Base-by-base conservation (phyloP, 2,113 vertebrate species). In the Xiphophorus couchianus region DNA sequence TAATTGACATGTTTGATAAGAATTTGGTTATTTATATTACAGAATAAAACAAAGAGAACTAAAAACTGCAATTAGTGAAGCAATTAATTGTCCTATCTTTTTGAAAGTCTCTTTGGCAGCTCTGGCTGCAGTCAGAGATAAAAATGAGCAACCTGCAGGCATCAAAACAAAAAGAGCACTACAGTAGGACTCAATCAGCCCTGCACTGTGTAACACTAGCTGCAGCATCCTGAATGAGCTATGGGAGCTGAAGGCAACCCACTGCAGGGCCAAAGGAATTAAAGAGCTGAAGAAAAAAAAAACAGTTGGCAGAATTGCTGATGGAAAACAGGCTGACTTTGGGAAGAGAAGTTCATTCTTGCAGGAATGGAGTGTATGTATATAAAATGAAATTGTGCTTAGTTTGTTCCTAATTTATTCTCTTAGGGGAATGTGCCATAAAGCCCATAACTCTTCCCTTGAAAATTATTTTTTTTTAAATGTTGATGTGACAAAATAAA, bases 211-310 rank as follows among this genome's bases (percentile, higher is more conserved):
- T 5, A 69, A 62, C 61, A n/a, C 33, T 31, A 62, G n/a, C 76
- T 75, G n/a, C 78, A 81, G 70, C 78, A 63, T 82, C 64, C 51
- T 67, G 61, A 68, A 66, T 72, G 66, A 79, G 78, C 73, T 78
- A 63, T 39, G 69, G 69, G 72, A 58, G 62, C 76, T 74, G 76
- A 62, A 69, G 35, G 69, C 62, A 65, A 76, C 51, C 48, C 78
- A 61, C 65, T 30, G 62, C 39, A 68, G 69, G 66, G 29, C 68
- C 65, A 22, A n/a, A 73, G 54, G 63, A 64, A 65, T 70, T 28
- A 78, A 70, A 78, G 48, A 69, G 68, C 39, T 60, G 61, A 19
- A 33, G 27, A 54, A 66, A 68, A 35, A 37, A 11, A 33, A 54
- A 66, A 68, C 33, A 42, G 73, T 68, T 35, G 51, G 64, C 73